phyloP scores from a whole-genome alignment of 2,113 vertebrate species.

The Erythrolamprus reginae region DNA sequence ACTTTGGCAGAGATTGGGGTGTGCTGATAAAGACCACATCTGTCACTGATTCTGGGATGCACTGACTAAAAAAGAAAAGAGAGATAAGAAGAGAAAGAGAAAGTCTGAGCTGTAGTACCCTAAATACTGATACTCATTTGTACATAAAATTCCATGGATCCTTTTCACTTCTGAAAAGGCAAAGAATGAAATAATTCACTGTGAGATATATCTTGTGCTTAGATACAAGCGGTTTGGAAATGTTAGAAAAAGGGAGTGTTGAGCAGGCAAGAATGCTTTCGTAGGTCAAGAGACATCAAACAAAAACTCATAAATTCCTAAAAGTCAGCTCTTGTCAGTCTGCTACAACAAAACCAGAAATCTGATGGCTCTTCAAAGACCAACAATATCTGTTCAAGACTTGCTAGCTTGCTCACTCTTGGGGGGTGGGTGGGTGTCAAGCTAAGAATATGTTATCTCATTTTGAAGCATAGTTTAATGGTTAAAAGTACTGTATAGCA shows the following conservation, averaged over 20 bases:
- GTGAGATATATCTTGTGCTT: background rate
- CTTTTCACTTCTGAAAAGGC: background rate
- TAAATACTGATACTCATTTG: background rate
- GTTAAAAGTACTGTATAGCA: background rate
- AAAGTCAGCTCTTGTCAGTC: background rate
- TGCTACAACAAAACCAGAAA: background rate
- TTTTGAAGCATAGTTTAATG: background rate
- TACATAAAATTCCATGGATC: background rate
- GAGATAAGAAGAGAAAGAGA: background rate
- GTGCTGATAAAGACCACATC: background rate
- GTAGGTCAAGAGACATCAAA: background rate
- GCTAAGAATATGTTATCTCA: background rate
- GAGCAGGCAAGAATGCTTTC: background rate
- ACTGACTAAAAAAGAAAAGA: background rate
- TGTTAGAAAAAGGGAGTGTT: background rate
- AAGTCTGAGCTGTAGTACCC: background rate
- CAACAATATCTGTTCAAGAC: background rate
- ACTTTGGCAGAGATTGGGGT: background rate
- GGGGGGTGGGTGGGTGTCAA: rapidly evolving
- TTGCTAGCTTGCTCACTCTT: background rate
- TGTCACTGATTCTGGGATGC: too few species aligned
- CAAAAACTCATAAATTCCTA: background rate
- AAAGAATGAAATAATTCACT: background rate
- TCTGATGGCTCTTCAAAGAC: background rate
- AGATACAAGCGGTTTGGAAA: background rate